phyloP scores from a whole-genome alignment of 1,140 invertebrate genomes.

The Eufriesea mexicana region DNA sequence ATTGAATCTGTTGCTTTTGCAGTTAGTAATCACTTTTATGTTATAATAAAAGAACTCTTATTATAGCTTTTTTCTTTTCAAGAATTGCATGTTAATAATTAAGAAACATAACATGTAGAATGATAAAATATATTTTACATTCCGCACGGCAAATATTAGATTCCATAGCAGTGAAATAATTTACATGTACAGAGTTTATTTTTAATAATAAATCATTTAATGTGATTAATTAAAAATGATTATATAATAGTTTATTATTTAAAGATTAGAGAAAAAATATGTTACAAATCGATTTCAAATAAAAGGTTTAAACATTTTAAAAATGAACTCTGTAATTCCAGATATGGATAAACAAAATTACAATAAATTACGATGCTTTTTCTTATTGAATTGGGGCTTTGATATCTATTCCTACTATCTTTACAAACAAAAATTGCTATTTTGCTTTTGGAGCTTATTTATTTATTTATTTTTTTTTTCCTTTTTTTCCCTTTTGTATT shows the following conservation, averaged over 20 bases:
- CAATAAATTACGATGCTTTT: conserved; percentile 1
- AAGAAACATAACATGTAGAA: not conserved
- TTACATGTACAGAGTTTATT: conserved; percentile 6
- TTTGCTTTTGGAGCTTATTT: conserved; percentile 35
- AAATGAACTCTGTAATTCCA: conserved; percentile 2
- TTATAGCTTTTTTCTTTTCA: not conserved
- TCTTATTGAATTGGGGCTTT: conserved; percentile 24
- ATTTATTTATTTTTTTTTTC: no score
- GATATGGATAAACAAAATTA: not conserved
- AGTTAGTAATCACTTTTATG: not conserved
- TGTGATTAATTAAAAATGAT: not conserved
- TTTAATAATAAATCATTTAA: not conserved
- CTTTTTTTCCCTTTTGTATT: conserved; percentile 7
- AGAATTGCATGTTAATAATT: conserved; percentile 20
- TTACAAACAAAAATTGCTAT: not conserved
- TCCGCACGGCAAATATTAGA: conserved; percentile 16
- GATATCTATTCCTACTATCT: conserved; percentile 3
- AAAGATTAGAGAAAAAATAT: not conserved
- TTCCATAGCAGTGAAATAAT: not conserved
- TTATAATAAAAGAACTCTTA: not conserved
- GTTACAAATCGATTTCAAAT: not conserved
- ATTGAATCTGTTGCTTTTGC: not conserved
- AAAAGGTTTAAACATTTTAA: not conserved
- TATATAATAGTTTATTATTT: not conserved
- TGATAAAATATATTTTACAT: not conserved